Evolutionary conservation across 2,797 vertebrate species (phyloP), one percentile per base, ranked within the genome.

Genomic region (Mallotus villosus): DNA sequence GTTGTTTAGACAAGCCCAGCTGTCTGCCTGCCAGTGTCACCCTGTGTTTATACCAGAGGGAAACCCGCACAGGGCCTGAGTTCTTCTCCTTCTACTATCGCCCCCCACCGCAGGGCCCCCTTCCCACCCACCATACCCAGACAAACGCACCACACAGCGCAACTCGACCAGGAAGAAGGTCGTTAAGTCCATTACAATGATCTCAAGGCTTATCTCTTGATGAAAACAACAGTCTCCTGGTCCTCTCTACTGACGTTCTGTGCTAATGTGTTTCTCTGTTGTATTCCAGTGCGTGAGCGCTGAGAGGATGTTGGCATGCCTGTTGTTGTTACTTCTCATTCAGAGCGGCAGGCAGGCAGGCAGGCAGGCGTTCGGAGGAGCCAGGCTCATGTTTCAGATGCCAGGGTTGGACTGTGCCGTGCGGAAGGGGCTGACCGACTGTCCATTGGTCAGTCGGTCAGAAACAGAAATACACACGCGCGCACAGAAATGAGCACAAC

Each of bases 41-140:
- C 75, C 65, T 79, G 82, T 90, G 86, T 90, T 91, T 92, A 87
- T 81, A 88, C 72, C 78, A 71, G 82, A 90, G 88, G 90, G 87
- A 90, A 88, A 82, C 87, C 87, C 88, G 66, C 49, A 75, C 76
- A 62, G 67, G 73, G 75, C 73, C 61, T 22, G 62, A 27, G 72
- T 59, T 41, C 63, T 57, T 55, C 63, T 46, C 51, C 67, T 8
- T 71, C 7, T 41, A 51, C 3, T 61, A 51, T 53, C 19, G 55
- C 34, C 59, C 67, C 58, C 3, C 25, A 4, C 57, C 19, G 32
- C 27, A 16, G n/a, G n/a, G 8, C 34, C 57, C 22, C 16, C 29
- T 55, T 22, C 63, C 22, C 16, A 49, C 49, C 66, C 53, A 73
- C 70, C 34, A 1, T 53, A 12, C 22, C 51, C 60, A 16, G 21